These are phyloP conservation scores for Lepidotrigona ventralis DNA, from an alignment of 1,140 invertebrate species.

Conservation along the genomic window DNA sequence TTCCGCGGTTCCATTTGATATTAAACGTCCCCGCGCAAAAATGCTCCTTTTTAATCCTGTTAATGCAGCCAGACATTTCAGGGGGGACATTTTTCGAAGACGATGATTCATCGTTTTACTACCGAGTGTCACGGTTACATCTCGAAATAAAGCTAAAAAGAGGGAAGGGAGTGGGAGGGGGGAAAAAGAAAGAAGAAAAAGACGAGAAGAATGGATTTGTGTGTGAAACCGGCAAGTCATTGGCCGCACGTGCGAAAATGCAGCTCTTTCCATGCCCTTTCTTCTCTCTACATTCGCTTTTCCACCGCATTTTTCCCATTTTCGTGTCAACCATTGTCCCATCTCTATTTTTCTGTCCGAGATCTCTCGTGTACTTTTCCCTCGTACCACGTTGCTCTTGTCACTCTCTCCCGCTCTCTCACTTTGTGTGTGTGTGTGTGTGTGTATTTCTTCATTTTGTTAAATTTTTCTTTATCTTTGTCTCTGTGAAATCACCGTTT, in stretches of 20 bases:
- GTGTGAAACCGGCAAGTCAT: not conserved
- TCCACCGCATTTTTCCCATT: not conserved
- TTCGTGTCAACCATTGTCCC: not conserved
- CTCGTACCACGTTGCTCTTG: not conserved
- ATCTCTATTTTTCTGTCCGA: not conserved
- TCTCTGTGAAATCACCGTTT: not conserved
- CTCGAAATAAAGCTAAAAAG: not conserved
- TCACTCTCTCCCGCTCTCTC: not conserved
- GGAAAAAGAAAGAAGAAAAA: too few relatives aligned
- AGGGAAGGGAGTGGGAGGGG: too few relatives aligned
- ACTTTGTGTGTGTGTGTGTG: too few relatives aligned
- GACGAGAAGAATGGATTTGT: not conserved
- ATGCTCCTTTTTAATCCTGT: not conserved
- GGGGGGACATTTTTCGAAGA: not conserved
- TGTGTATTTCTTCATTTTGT: not conserved
- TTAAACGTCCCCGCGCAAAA: not conserved
- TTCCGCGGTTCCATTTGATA: not conserved
- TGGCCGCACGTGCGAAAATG: not conserved
- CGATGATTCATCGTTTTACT: not conserved
- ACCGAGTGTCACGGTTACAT: too few relatives aligned
- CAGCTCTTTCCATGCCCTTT: not conserved
- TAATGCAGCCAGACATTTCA: not conserved
- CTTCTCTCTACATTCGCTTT: not conserved
- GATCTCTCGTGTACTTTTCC: not conserved
- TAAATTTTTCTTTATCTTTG: slow-evolving; percentile 1